Evolutionary conservation across 1,140 invertebrate genomes (phyloP), one percentile per base, ranked within the genome.

Genomic region (Tetramorium parvispinum): DNA sequence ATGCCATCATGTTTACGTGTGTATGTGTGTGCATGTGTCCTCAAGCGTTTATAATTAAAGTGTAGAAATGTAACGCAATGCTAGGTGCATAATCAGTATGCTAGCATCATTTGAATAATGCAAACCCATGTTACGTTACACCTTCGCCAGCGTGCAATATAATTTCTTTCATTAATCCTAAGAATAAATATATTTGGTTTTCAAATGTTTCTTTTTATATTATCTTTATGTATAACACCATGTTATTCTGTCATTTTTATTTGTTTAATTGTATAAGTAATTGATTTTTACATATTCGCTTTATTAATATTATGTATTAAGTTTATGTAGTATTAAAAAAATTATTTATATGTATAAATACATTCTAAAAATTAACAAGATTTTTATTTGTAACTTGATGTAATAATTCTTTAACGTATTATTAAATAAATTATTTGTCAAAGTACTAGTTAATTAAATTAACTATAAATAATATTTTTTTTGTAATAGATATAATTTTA

Each of bases 1-100:
- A 46, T 73, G 21, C 49, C 16, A 18, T 73, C 7, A 7, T 13
- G 55, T 24, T 10, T 13, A 2, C 4, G 51, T 5, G 51, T n/a
- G 13, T 8, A 13, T 40, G n/a, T 66, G 4, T 68, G 13, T 65
- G 61, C 21, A 13, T 68, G 40, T 49, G 11, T 59, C 43, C 51
- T 57, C 53, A 40, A 75, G 24, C 16, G 13, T 75, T 83, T 75
- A 37, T 83, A 83, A 83, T 83, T 75, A 83, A 83, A 75, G 13
- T 66, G 24, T 16, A 13, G 3, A 68, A 21, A 24, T 68, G 13
- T 70, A 81, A 46, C 5, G 53, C n/a, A 59, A 46, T 18, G 37
- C 24, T 59, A 82, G 43, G 11, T 37, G 24, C 40, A 24, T 68
- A 79, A 51, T 32, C 46, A 53, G 24, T 6, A 49, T 8, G n/a